Evolutionary conservation across 2,797 vertebrate genomes (phyloP), one percentile per base, ranked within the genome.

Genomic region (Falco biarmicus): DNA sequence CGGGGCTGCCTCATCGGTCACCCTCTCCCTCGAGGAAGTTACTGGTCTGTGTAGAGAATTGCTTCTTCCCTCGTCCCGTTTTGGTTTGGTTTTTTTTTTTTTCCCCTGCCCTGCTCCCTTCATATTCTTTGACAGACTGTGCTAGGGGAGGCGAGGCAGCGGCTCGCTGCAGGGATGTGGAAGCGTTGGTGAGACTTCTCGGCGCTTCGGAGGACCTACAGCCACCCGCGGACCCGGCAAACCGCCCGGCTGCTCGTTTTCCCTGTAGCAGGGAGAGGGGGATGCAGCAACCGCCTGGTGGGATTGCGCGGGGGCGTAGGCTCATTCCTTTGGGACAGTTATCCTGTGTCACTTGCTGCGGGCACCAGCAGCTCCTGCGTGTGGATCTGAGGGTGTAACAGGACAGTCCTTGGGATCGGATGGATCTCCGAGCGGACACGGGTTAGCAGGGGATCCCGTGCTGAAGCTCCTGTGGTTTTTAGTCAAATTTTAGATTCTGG

Each of bases 1-100:
- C 90, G 93, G 96, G 94, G 95, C 96, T 97, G 97, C 97, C 94
- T 95, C 96, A 24, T 14, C 85, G 95, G 89, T 96, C 89, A 84
- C 92, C 95, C 87, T 92, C 76, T 78, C 93, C 78, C 74, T 79
- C 10, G 73, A 94, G 93, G 97, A 92, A 84, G 86, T 92, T 94
- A 34, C 92, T 93, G 96, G 95, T 89, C 95, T 94, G 31, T 13
- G 7, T 82, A 92, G 94, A 95, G 95, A 65, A 93, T 85, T 32
- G 53, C 95, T 97, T 97, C 87, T 96, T 80, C 84, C 84, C 86
- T 43, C 20, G 20, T 60, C 80, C 89, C 87, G 37, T 37, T 37
- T 37, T 37, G n/a, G 34, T 34, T 34, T 34, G 37, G n/a, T n/a
- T n/a, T n/a, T 37, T 37, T 37, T 37, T 76, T 43, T 57, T 43